A percentile compares a stretch with the other conserved stretches of the same genome.
phyloP scores from a whole-genome alignment of 2,113 vertebrate genomes.

The Callithrix jacchus region DNA sequence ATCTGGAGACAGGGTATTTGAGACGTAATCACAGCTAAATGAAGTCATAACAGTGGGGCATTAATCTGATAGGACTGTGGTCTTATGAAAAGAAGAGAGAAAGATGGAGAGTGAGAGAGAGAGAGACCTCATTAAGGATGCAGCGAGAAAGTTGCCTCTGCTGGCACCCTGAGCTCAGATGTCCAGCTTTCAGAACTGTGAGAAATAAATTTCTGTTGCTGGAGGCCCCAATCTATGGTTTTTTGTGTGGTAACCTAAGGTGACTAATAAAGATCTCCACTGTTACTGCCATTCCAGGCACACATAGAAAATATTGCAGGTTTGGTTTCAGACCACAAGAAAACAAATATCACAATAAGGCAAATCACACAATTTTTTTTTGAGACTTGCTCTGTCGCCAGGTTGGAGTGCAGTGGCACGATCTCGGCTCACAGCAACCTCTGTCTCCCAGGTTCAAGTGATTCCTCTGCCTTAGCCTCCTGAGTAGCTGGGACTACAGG shows the following conservation, averaged over 20 bases:
- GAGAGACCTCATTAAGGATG: neutral
- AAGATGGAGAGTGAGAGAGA: neutral
- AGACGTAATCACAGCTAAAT: neutral
- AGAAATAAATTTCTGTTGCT: accelerated
- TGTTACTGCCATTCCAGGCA: neutral
- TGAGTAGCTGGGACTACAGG: too few relatives aligned
- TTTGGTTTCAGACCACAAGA: neutral
- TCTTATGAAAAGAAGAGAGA: neutral
- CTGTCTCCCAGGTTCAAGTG: too few relatives aligned
- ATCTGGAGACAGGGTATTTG: neutral
- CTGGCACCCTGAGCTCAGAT: neutral
- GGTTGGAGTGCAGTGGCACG: too few relatives aligned
- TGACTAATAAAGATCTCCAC: neutral
- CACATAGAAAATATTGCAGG: neutral
- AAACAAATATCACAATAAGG: neutral
- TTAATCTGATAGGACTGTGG: neutral
- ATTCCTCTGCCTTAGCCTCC: too few relatives aligned
- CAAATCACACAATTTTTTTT: too few relatives aligned
- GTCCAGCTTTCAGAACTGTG: accelerated
- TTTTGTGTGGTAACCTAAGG: neutral
- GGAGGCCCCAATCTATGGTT: accelerated
- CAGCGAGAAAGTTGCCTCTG: too few relatives aligned
- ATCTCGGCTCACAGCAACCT: too few relatives aligned
- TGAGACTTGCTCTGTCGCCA: too few relatives aligned
- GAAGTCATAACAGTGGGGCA: neutral